A percentile compares a stretch with the other conserved stretches of the same genome.
These are phyloP conservation scores for Hyperopisus bebe DNA, from an alignment of 2,113 vertebrate species.

Conservation along the genomic window DNA sequence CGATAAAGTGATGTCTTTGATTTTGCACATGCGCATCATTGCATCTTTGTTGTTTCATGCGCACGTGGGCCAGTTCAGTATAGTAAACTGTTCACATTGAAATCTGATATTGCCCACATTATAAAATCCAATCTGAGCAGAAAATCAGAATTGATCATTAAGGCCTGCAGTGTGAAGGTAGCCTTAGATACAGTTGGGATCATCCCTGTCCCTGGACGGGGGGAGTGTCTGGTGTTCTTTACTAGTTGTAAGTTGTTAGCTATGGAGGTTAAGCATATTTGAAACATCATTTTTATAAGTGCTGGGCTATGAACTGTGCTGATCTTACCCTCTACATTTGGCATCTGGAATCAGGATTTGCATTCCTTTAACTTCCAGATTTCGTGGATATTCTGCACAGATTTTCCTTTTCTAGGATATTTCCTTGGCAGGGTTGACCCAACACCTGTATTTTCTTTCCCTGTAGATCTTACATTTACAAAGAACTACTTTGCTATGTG, in stretches of 20 bases:
- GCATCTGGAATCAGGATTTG: not conserved
- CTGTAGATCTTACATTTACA: not conserved
- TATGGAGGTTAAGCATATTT: not conserved
- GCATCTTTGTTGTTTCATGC: too few relatives aligned
- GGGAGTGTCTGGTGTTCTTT: not conserved
- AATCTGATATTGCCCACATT: too few relatives aligned
- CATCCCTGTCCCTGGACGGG: too few relatives aligned
- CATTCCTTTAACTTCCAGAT: not conserved
- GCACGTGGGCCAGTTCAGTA: too few relatives aligned
- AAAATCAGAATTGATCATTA: too few relatives aligned
- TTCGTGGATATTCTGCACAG: not conserved
- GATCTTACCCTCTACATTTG: not conserved
- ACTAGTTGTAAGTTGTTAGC: not conserved
- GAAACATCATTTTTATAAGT: not conserved
- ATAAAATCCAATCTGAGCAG: too few relatives aligned
- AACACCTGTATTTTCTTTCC: not conserved
- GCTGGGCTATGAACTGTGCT: not conserved
- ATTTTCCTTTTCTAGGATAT: not conserved
- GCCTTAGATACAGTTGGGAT: too few relatives aligned
- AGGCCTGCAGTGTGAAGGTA: too few relatives aligned
- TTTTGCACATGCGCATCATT: too few relatives aligned
- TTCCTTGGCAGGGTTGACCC: not conserved
- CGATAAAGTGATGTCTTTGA: too few relatives aligned
- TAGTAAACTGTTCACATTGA: too few relatives aligned
- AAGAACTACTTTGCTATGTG: not conserved